Percentiles rank a stretch among this genome's conserved stretches.
Conservation (phyloP, 2,113 vertebrate species). For the Dromaius novaehollandiae region DNA sequence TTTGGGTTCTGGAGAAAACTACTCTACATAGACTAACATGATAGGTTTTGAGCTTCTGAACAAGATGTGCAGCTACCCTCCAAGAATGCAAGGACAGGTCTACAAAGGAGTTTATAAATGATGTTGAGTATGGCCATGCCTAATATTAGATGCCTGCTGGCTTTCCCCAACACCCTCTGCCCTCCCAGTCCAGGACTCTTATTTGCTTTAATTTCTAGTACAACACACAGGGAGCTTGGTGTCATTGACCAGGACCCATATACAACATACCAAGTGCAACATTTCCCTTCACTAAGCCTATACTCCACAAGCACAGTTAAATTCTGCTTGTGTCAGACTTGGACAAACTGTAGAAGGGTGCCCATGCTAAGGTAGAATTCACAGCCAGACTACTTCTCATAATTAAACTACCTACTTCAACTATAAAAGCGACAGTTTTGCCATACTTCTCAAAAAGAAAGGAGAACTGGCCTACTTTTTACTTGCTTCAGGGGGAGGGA, state of each 20-base stretch:
- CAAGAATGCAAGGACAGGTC: not conserved
- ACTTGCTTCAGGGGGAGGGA: not conserved
- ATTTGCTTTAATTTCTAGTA: not conserved
- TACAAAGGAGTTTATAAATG: not conserved
- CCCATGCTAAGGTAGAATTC: not conserved
- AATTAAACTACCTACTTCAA: not conserved
- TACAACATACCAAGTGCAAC: not conserved
- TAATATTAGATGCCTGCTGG: not conserved
- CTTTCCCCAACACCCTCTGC: too few species aligned
- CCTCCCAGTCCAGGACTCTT: not conserved
- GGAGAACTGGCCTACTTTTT: not conserved
- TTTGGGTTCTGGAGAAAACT: not conserved
- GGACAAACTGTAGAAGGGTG: not conserved
- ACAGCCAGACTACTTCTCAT: not conserved
- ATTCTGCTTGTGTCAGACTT: not conserved
- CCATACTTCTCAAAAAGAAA: not conserved
- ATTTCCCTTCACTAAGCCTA: not conserved
- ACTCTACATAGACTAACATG: not conserved
- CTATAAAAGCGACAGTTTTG: not conserved
- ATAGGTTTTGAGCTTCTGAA: not conserved
- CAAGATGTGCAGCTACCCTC: not conserved
- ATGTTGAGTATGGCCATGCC: not conserved
- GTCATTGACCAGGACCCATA: not conserved
- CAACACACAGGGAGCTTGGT: not conserved
- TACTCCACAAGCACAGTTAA: not conserved